Evolutionary conservation across 2,888 invertebrate species (phyloP).

Genomic region (Bellardia pandia): DNA sequence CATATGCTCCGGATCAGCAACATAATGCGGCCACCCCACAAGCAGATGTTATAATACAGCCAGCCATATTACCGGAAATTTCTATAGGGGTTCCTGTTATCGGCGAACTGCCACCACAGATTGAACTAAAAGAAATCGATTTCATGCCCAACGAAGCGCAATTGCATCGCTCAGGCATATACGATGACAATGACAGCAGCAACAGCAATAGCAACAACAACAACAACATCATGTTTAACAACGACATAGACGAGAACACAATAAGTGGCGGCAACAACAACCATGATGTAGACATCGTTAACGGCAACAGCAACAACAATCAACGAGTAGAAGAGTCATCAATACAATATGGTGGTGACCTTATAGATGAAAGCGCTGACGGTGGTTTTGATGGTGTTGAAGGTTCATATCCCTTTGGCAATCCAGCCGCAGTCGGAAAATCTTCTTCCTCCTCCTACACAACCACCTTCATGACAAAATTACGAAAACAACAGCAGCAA

Average conservation of each 20-base stretch:
- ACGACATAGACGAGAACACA: constrained; percentile 53
- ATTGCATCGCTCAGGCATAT: constrained; percentile 73
- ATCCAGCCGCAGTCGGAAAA: constrained; percentile 72
- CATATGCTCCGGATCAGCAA: constrained; percentile 62
- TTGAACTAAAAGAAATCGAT: constrained; percentile 84
- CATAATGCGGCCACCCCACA: constrained; percentile 65
- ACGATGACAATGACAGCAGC: constrained; percentile 75
- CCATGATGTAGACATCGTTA: constrained; percentile 52
- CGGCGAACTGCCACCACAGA: constrained; percentile 84
- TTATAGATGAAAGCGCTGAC: constrained; percentile 82
- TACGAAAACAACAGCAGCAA: constrained; percentile 64
- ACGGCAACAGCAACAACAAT: constrained; percentile 49
- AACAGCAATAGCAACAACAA: constrained; percentile 53
- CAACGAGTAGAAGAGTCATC: constrained; percentile 81
- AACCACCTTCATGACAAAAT: constrained; percentile 56
- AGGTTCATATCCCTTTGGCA: constrained; percentile 83
- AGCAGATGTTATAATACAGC: constrained; percentile 83
- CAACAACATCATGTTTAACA: constrained; percentile 74
- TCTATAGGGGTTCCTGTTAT: constrained; percentile 84
- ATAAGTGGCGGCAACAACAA: constrained; percentile 54
- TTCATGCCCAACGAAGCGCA: constrained; percentile 81
- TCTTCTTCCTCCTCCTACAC: constrained; percentile 60
- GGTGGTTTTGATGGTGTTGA: constrained; percentile 81
- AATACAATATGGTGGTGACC: constrained; percentile 83
- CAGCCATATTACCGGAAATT: constrained; percentile 83